A percentile compares a stretch with the other conserved stretches of the same genome.
These are phyloP conservation scores for Schrankia costaestrigalis DNA, from an alignment of 2,888 invertebrate species.

Conservation along the genomic window DNA sequence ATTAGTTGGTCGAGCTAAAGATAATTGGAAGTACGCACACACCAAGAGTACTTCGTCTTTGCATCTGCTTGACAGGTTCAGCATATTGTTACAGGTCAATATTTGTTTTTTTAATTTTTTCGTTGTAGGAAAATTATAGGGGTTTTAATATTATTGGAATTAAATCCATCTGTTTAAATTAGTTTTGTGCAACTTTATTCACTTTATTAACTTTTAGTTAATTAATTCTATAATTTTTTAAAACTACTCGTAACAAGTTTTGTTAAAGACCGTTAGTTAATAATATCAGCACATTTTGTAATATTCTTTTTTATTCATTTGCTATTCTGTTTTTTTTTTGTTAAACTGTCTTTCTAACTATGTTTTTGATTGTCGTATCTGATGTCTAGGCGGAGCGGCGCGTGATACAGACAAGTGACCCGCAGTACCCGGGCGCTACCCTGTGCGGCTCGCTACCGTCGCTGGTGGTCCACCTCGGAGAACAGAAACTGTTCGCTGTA, in stretches of 20 bases:
- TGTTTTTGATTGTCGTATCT: too few relatives aligned
- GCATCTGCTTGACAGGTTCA: conserved; percentile 92
- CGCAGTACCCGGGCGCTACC: conserved; percentile 91
- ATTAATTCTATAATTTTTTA: too few relatives aligned
- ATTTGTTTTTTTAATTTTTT: neutral
- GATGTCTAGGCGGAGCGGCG: conserved; percentile 91
- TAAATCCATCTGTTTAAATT: too few relatives aligned
- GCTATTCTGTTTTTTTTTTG: neutral
- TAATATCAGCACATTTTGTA: too few relatives aligned
- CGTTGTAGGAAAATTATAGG: too few relatives aligned
- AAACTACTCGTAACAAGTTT: too few relatives aligned
- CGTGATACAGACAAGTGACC: conserved; percentile 90
- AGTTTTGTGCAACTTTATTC: too few relatives aligned
- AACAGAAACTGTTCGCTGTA: conserved; percentile 87
- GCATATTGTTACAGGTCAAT: conserved; percentile 80
- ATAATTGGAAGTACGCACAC: conserved; percentile 94
- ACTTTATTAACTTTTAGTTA: too few relatives aligned
- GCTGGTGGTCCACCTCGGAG: conserved; percentile 93
- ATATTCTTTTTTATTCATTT: too few relatives aligned
- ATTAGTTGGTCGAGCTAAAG: conserved; percentile 91
- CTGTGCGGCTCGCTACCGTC: conserved; percentile 92
- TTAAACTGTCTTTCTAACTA: neutral
- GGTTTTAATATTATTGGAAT: too few relatives aligned
- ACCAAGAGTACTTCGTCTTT: conserved; percentile 90
- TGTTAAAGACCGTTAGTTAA: too few relatives aligned